Base-by-base conservation (phyloP, 2,888 invertebrate species). In the Chrysolina haemoptera region DNA sequence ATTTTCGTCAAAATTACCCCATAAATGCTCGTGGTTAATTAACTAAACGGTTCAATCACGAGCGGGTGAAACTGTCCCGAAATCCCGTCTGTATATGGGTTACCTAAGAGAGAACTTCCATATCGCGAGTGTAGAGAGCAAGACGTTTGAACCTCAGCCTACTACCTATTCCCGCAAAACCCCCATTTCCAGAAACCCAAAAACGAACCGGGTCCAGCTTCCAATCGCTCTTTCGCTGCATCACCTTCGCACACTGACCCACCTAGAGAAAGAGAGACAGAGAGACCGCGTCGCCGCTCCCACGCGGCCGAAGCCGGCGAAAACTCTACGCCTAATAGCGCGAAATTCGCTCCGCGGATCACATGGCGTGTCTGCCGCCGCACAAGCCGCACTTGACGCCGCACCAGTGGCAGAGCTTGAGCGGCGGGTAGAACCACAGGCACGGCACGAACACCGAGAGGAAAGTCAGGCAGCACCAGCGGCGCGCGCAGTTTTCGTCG, bases 381-480 rank as follows among this genome's bases (percentile, higher is more conserved):
- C 96, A 96, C 72, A 95, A 87, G 74, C 94, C 94, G 84, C 96
- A 95, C 69, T 92, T 91, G 77, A 94, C 91, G 68, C 96, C 96
- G 83, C 95, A 94, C 89, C 92, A 91, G 89, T 97, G 97, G 85
- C 94, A 93, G 82, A 95, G 16, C 83, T 94, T 93, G 78, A 98
- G 90, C 74, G 97, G 96, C 83, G 94, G 92, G 90, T 98, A 98
- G 89, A 96, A 95, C 92, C 98, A 98, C 83, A 98, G 90, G 89
- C 98, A 98, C 80, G 98, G 98, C 84, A 98, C 94, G 82, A 98
- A 89, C 79, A 97, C 88, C 74, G 96, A 95, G 70, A 98, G 91
- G 76, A 98, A 90, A 40, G 96, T 93, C 81, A 98, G 89, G 72
- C 96, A 95, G 79, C 95, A 87, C 97, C 98, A 98, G 89, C 96